A percentile compares a stretch with the other conserved stretches of the same genome.
Evolutionary conservation across 2,888 invertebrate genomes (phyloP).

Genomic region (Scaptodrosophila latifasciaeformis): DNA sequence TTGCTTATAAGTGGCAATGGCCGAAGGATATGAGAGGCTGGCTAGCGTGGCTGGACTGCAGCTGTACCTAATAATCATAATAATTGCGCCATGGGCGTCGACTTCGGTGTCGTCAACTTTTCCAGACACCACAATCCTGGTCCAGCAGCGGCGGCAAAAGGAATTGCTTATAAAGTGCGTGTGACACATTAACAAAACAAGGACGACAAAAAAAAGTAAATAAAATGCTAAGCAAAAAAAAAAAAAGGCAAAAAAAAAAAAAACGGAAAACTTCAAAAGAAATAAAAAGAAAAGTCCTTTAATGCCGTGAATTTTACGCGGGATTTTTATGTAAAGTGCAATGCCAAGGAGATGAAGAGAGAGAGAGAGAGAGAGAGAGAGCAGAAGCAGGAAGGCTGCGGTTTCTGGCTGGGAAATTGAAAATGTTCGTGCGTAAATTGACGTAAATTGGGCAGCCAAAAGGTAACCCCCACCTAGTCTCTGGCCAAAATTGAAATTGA

Average conservation of each 20-base stretch:
- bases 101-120: conserved; percentile 56
- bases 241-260: conserved; percentile 42
- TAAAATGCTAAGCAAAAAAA: conserved; percentile 44
- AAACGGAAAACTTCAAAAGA: conserved; percentile 62
- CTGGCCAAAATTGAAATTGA: neutral
- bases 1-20: conserved; percentile 63
- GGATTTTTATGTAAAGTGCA: conserved; percentile 56
- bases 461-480: conserved; percentile 23
- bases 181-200: conserved; percentile 71
- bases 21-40: no score
- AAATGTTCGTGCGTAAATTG: conserved; percentile 69
- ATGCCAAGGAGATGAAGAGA: conserved; percentile 2
- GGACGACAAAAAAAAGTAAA: conserved; percentile 19
- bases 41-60: conserved; percentile 46
- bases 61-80: conserved; percentile 68
- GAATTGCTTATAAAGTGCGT: conserved; percentile 70
- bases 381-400: conserved; percentile 34
- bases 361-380: no score
- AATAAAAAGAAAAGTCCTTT: conserved; percentile 62
- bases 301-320: conserved; percentile 66
- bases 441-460: conserved; percentile 30
- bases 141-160: conserved; percentile 34
- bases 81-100: conserved; percentile 64
- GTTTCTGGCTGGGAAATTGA: conserved; percentile 54
- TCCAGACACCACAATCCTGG: conserved; percentile 49